phyloP scores from a whole-genome alignment of 2,113 vertebrate genomes.

The Syngnathus scovelli region DNA sequence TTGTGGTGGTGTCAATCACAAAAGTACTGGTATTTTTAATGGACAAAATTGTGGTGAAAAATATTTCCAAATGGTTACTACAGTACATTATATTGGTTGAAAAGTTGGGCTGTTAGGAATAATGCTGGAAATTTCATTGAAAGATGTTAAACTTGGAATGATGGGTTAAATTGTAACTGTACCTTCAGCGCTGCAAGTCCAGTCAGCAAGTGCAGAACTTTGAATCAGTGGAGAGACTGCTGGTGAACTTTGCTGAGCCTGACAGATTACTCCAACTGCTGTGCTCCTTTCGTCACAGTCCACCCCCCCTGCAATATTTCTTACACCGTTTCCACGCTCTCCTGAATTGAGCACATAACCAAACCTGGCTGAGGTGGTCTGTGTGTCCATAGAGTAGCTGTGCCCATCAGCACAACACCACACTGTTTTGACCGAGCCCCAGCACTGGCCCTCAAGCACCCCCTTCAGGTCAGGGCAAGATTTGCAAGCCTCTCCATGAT shows the following conservation, averaged over 20 bases:
- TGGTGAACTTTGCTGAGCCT: constrained; percentile 7
- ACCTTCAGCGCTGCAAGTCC: constrained; percentile 47
- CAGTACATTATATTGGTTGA: neutral
- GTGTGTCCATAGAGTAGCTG: constrained; percentile 80
- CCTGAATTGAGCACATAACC: neutral
- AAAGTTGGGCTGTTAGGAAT: neutral
- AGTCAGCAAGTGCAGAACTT: constrained; percentile 22
- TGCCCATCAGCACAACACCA: constrained; percentile 86
- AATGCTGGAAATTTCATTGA: neutral
- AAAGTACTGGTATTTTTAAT: too few relatives aligned
- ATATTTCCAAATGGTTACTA: too few relatives aligned
- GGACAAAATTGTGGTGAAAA: too few relatives aligned
- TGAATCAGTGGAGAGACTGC: constrained; percentile 27
- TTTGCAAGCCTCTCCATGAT: constrained; percentile 75
- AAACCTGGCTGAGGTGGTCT: neutral
- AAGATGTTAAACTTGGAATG: neutral
- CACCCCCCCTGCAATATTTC: constrained; percentile 19
- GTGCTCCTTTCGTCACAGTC: constrained; percentile 14
- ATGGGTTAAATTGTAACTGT: constrained; percentile 2
- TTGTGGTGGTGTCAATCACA: too few relatives aligned
- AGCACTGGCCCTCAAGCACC: constrained; percentile 80
- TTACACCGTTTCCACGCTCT: constrained; percentile 3
- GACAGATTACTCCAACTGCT: neutral
- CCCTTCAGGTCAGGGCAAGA: constrained; percentile 79
- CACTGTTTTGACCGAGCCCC: constrained; percentile 76